Percentiles rank a stretch among this genome's conserved stretches.
phyloP scores from a whole-genome alignment of 2,797 vertebrate genomes.

The Acropternis orthonyx region DNA sequence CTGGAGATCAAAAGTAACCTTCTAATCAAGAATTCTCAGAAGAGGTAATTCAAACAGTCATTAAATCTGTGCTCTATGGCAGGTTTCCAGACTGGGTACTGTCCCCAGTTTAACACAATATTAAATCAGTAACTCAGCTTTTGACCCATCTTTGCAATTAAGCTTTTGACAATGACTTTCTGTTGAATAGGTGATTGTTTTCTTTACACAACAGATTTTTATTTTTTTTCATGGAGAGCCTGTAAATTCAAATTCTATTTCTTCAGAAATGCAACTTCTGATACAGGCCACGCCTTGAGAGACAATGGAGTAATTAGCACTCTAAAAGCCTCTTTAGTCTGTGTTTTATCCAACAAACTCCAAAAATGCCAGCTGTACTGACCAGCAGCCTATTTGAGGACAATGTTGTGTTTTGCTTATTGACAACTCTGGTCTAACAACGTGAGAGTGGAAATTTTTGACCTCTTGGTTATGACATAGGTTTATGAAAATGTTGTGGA shows the following conservation, averaged over 20 bases:
- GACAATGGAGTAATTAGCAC: rapidly evolving
- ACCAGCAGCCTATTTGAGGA: neutral
- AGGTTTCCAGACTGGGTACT: neutral
- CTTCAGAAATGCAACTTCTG: neutral
- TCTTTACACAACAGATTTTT: neutral
- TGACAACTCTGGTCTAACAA: neutral
- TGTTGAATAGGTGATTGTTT: neutral
- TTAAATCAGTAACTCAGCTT: neutral
- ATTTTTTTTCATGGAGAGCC: rapidly evolving
- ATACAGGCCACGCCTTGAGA: neutral
- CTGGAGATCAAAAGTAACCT: neutral
- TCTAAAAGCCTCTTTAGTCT: neutral
- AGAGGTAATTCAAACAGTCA: neutral
- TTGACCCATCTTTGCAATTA: neutral
- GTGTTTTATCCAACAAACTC: neutral
- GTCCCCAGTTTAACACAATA: neutral
- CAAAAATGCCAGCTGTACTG: neutral
- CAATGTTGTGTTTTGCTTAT: neutral
- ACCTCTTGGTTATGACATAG: neutral
- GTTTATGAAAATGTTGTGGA: neutral
- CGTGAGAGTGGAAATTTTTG: neutral
- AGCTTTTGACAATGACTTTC: neutral
- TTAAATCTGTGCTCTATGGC: neutral
- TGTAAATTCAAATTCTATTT: neutral
- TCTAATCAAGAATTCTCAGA: neutral